A percentile compares a stretch with the other conserved stretches of the same genome.
phyloP scores from a whole-genome alignment of 2,888 invertebrate species.

The Ichneumoninae sp. region DNA sequence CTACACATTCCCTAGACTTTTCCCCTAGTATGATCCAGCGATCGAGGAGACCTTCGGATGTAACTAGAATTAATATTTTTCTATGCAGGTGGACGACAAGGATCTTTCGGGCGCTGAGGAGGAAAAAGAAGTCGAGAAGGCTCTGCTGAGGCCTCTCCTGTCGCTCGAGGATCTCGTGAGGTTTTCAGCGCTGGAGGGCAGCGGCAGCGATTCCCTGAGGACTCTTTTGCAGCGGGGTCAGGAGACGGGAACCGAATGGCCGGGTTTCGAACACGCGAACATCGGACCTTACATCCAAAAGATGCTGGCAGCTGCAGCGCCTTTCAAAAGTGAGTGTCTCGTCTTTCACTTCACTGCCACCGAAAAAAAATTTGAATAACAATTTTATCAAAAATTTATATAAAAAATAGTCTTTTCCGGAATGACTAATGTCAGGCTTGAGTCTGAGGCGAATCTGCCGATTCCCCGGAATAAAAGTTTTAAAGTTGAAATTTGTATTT shows the following conservation, averaged over 20 bases:
- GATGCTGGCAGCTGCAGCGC: slow-evolving; percentile 84
- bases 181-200: slow-evolving; percentile 85
- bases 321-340: slow-evolving; percentile 79
- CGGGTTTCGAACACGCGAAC: slow-evolving; percentile 85
- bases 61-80: slow-evolving; percentile 67
- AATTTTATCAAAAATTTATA: too few species aligned
- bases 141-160: slow-evolving; percentile 86
- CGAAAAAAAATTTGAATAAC: background rate
- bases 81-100: slow-evolving; percentile 86
- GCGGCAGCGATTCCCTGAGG: slow-evolving; percentile 85
- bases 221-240: slow-evolving; percentile 85
- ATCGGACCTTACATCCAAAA: slow-evolving; percentile 86
- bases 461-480: too few species aligned
- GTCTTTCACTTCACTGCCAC: background rate
- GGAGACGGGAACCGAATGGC: slow-evolving; percentile 84
- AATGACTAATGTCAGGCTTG: background rate
- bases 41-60: slow-evolving; percentile 72
- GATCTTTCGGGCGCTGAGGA: slow-evolving; percentile 87
- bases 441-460: background rate
- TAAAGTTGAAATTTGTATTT: background rate
- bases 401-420: too few species aligned
- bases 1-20: slow-evolving; percentile 34
- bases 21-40: slow-evolving; percentile 17
- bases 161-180: slow-evolving; percentile 87
- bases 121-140: slow-evolving; percentile 87